Conservation (phyloP, 2,888 invertebrate genomes). For the Dasypogon diadema region DNA sequence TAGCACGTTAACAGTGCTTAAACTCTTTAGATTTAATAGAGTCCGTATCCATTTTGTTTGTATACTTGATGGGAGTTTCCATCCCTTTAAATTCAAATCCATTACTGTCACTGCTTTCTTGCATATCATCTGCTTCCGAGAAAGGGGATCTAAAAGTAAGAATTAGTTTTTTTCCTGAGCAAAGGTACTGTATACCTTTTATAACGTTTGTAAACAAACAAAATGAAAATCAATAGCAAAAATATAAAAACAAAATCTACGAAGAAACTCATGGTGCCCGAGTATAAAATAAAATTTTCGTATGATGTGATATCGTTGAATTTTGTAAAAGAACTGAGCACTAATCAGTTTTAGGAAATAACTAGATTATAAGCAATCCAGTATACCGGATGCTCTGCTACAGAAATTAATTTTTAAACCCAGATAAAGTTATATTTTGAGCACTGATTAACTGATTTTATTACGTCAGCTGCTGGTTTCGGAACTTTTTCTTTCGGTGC, state of each 20-base stretch:
- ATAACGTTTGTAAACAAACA: neutral
- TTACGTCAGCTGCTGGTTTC: constrained; percentile 65
- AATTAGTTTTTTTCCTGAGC: neutral
- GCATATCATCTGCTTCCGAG: constrained; percentile 7
- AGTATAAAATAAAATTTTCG: too few relatives aligned
- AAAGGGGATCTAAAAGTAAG: neutral
- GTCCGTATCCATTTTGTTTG: neutral
- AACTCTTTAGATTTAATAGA: too few relatives aligned
- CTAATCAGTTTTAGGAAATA: too few relatives aligned
- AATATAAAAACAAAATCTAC: neutral
- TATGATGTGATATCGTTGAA: too few relatives aligned
- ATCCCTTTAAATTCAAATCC: neutral
- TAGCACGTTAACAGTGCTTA: too few relatives aligned
- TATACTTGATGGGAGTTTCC: neutral
- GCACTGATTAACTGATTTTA: neutral
- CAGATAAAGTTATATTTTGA: neutral
- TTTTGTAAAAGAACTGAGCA: too few relatives aligned
- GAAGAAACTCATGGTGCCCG: neutral
- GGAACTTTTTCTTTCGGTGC: constrained; percentile 64
- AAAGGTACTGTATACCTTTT: neutral
- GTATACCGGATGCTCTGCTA: neutral
- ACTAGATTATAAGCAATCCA: too few relatives aligned
- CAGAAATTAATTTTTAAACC: neutral
- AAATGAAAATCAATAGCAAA: neutral
- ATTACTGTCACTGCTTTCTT: neutral